Base-by-base conservation (phyloP, 2,113 vertebrate species). In the Suncus etruscus region DNA sequence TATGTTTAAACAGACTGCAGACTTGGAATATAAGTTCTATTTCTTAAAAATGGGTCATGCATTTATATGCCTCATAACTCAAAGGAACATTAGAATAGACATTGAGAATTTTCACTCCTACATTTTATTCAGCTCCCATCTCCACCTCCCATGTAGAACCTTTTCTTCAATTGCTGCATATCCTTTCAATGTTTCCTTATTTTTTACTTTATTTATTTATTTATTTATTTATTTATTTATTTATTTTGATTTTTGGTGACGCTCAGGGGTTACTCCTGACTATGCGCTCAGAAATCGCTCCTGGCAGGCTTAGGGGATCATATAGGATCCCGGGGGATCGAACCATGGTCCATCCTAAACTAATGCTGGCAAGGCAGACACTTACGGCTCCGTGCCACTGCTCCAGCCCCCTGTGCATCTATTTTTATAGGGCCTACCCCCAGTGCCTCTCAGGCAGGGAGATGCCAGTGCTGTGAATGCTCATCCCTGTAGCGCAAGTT, bases 1-100 rank as follows among this genome's bases (percentile, higher is more conserved):
- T 73, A 31, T 72, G 9, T 75, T 74, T 78, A 84, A 92, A 66
- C 27, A 82, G 65, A n/a, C 69, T 93, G 47, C 3, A 83, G 76
- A 78, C 39, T 48, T 61, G 78, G 45, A 20, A 1, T 51, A 1
- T 24, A 25, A 66, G 18, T 47, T 29, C 85, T 73, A 18, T 25
- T 78, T 74, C 51, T 50, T 29, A 0, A 14, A 73, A 70, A 85
- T 27, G 69, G 48, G 65, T 48, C 66, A 75, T 81, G 45, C 11
- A 50, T n/a, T 75, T 66, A 85, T 24, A 16, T 51, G 39, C 29
- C 70, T 73, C 29, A n/a, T 75, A 78, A 90, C 51, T 87, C 18
- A 77, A 69, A 84, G 69, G 25, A 84, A 54, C 54, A 84, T 7
- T 47, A 48, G 83, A 83, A 22, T n/a, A 2, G 39, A 32, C 1